Evolutionary conservation across 2,888 invertebrate genomes (phyloP).

Genomic region (Glyphotaelius pellucidus): DNA sequence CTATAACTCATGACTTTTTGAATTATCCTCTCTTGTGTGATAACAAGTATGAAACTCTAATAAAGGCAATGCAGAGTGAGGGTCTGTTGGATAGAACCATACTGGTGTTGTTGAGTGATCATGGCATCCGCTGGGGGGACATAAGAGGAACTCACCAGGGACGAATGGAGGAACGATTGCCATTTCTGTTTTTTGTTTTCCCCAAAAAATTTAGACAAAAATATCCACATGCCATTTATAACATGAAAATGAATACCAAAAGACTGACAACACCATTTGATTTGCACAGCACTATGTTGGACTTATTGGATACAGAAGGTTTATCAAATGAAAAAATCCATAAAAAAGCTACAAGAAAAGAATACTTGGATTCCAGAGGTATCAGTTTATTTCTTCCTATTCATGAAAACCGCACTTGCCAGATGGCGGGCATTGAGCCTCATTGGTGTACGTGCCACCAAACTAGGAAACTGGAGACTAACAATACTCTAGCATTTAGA

Average conservation of each 20-base stretch:
- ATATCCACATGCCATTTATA: conserved; percentile 80
- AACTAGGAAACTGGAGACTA: conserved; percentile 77
- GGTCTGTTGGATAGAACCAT: conserved; percentile 82
- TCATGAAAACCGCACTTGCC: conserved; percentile 85
- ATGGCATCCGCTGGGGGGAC: conserved; percentile 92
- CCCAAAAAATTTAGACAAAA: conserved; percentile 84
- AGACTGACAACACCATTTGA: conserved; percentile 92
- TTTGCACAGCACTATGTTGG: conserved; percentile 86
- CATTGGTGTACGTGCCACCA: conserved; percentile 94
- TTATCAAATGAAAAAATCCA: conserved; percentile 73
- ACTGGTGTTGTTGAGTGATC: conserved; percentile 89
- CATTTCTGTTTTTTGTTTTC: conserved; percentile 85
- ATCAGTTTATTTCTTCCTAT: conserved; percentile 88
- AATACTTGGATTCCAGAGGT: conserved; percentile 76
- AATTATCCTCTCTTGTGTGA: conserved; percentile 89
- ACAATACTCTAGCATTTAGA: conserved; percentile 76
- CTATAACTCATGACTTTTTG: conserved; percentile 90
- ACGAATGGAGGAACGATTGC: conserved; percentile 91
- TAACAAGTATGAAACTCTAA: conserved; percentile 78
- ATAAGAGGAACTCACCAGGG: conserved; percentile 92
- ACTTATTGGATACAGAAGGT: conserved; percentile 79
- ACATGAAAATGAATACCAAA: conserved; percentile 81
- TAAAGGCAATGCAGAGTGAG: conserved; percentile 76
- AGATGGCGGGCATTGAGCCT: conserved; percentile 85
- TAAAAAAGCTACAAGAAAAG: conserved; percentile 69